These are phyloP conservation scores for Engraulis encrasicolus DNA, from an alignment of 2,113 vertebrate species.

Conservation along the genomic window DNA sequence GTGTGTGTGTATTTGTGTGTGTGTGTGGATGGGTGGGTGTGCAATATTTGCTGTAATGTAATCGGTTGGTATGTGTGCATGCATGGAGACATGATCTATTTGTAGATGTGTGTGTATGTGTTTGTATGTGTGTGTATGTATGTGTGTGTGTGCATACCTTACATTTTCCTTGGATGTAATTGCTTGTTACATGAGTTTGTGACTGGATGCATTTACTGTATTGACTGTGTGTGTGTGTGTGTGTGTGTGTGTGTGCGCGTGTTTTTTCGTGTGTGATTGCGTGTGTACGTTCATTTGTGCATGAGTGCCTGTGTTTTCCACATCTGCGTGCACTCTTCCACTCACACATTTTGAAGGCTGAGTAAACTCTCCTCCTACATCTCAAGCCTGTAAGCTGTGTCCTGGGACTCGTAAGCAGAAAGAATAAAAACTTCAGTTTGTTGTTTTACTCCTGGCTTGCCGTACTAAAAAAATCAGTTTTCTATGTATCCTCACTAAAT, in stretches of 20 bases:
- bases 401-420: neutral
- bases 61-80: no score
- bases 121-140: neutral
- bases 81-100: neutral
- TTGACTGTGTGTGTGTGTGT: neutral
- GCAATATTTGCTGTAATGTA: no score
- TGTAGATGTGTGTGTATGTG: neutral
- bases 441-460: neutral
- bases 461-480: neutral
- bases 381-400: neutral
- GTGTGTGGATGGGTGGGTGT: no score
- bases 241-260: neutral
- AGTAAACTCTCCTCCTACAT: neutral
- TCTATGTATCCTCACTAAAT: neutral
- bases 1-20: no score
- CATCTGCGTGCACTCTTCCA: neutral
- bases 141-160: neutral
- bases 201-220: neutral
- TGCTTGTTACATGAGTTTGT: no score
- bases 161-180: no score
- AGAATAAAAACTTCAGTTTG: neutral
- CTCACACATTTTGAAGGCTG: neutral
- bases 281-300: neutral
- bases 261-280: neutral
- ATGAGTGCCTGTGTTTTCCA: neutral